Evolutionary conservation across 1,140 invertebrate genomes (phyloP).

Genomic region (Hycleus cichorii): DNA sequence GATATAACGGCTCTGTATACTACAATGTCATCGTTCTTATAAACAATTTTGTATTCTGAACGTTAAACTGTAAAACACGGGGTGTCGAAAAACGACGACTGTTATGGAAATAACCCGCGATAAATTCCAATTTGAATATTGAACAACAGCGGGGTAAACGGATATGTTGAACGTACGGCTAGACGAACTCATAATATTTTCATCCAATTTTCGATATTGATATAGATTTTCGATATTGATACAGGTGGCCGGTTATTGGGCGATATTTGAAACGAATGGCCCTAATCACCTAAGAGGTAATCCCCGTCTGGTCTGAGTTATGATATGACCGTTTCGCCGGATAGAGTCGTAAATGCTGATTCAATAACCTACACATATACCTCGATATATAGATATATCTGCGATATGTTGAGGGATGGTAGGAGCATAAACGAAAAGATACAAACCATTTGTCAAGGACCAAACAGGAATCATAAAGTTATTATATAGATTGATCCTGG

Average conservation of each 20-base stretch:
- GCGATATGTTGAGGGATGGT: too few relatives aligned
- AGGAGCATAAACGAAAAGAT: not conserved
- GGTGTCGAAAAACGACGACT: slow-evolving; percentile 8
- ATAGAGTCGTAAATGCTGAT: slow-evolving; percentile 36
- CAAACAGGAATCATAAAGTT: slow-evolving; percentile 30
- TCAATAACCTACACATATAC: slow-evolving; percentile 34
- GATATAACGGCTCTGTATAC: too few relatives aligned
- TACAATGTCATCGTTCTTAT: slow-evolving; percentile 11
- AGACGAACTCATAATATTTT: too few relatives aligned
- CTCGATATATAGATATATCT: not conserved
- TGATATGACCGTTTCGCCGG: slow-evolving; percentile 35
- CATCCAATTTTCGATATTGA: too few relatives aligned
- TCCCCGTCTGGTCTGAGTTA: slow-evolving; percentile 35
- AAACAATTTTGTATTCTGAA: slow-evolving; percentile 16
- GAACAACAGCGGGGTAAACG: not conserved
- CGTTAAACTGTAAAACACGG: slow-evolving; percentile 4
- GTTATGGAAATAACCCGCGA: slow-evolving; percentile 14
- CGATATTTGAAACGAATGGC: slow-evolving; percentile 24
- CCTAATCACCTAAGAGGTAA: slow-evolving; percentile 40
- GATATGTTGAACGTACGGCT: too few relatives aligned
- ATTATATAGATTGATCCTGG: slow-evolving; percentile 28
- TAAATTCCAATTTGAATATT: slow-evolving; percentile 8
- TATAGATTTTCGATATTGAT: too few relatives aligned
- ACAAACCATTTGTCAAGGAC: slow-evolving; percentile 26
- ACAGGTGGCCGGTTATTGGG: too few relatives aligned